Conservation (phyloP, 2,113 vertebrate genomes). For the Montifringilla adamsi region DNA sequence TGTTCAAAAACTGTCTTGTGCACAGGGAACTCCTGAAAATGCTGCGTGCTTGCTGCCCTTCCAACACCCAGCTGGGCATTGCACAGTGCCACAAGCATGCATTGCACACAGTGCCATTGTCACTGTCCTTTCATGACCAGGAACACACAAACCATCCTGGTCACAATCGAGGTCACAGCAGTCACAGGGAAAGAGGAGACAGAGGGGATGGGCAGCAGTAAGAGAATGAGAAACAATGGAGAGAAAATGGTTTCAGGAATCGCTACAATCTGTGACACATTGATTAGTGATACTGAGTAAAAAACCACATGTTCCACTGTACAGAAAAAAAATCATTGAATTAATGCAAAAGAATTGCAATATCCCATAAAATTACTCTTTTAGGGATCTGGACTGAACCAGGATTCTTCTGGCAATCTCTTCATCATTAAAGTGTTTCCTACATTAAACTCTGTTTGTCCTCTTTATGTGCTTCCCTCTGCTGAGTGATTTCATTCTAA, state of each 20-base stretch:
- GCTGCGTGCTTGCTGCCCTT: neutral
- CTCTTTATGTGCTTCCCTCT: neutral
- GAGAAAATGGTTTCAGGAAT: neutral
- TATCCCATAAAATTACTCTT: neutral
- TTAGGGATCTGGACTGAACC: neutral
- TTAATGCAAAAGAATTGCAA: neutral
- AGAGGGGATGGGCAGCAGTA: neutral
- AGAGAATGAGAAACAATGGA: neutral
- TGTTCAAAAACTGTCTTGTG: rapidly evolving
- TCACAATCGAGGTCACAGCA: neutral
- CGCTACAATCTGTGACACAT: neutral
- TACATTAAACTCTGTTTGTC: neutral
- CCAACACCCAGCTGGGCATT: neutral
- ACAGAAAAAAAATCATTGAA: neutral
- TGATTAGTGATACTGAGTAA: neutral
- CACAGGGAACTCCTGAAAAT: neutral
- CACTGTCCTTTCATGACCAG: neutral
- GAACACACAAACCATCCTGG: neutral
- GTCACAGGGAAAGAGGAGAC: neutral
- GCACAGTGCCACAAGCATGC: neutral
- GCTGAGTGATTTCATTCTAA: neutral
- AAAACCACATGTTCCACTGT: neutral
- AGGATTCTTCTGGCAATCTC: neutral
- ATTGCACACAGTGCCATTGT: neutral
- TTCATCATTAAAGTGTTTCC: neutral